Conservation (phyloP, 1,140 invertebrate genomes). For the Plutomurus gul region DNA sequence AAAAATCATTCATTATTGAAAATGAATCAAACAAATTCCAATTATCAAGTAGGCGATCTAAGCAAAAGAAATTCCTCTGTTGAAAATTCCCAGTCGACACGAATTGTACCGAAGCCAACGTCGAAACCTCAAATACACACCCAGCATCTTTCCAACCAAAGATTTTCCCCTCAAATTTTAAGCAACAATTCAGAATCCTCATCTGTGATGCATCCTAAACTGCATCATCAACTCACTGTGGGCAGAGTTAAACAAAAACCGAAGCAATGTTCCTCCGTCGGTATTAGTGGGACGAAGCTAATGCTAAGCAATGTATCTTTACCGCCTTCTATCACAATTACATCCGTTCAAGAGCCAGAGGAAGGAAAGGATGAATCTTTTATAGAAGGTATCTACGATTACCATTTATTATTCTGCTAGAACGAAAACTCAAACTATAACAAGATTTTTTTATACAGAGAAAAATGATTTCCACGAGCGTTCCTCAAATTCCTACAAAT, state of each 20-base stretch:
- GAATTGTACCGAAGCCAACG: neutral
- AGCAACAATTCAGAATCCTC: neutral
- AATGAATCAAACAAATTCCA: neutral
- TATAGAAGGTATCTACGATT: neutral
- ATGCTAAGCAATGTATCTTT: constrained; percentile 11
- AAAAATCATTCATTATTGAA: constrained; percentile 15
- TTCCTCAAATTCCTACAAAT: no score
- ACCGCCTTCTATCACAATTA: constrained; percentile 14
- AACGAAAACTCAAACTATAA: no score
- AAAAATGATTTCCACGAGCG: no score
- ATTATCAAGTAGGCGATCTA: neutral
- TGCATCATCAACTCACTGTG: constrained; percentile 4
- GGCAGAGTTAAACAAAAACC: neutral
- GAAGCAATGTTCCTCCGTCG: neutral
- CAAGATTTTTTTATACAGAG: no score
- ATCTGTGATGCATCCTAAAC: neutral
- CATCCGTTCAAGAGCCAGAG: neutral
- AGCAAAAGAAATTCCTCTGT: neutral
- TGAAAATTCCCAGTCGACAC: neutral
- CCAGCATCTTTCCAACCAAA: neutral
- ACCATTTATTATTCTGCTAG: no score
- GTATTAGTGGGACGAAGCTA: neutral
- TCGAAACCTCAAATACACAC: neutral
- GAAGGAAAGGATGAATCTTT: neutral
- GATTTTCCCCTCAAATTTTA: neutral